Base-by-base conservation (phyloP, 2,113 vertebrate genomes). In the Amazona vittata region DNA sequence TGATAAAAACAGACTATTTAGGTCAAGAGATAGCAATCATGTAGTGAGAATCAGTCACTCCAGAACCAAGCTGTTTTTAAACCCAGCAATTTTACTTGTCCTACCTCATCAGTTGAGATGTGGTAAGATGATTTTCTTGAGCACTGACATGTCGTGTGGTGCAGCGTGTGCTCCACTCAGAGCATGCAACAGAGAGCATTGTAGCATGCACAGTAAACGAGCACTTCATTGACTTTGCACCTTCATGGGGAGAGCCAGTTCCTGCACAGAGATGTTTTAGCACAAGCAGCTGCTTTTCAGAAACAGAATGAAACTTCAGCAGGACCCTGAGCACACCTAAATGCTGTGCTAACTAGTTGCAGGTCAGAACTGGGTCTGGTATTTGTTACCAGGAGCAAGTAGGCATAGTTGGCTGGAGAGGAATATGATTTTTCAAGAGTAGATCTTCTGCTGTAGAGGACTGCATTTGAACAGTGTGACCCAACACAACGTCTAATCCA, bases 1-100 rank as follows among this genome's bases (percentile, higher is more conserved):
- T 94, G 91, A 94, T 93, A 94, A 89, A 86, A 94, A 15, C 83
- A 35, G 70, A 21, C 25, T 24, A 70, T 78, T 83, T 79, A 96
- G 69, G 86, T 84, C 83, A 69, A 29, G 57, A 92, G 86, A 81
- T 93, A 71, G 39, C 31, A 91, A 85, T 90, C 71, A 18, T 2
- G 1, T 25, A 25, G 71, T 67, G 81, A 94, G 83, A 93, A 94
- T 93, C 80, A 80, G 55, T 76, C 60, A 14, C 86, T 93, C 70
- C 49, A 94, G 83, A 84, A 43, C 77, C 78, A 59, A 73, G 26
- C 60, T 85, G 49, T 75, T 79, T 86, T 71, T 85, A 64, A 83
- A 83, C 37, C 49, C 62, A 46, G 57, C 15, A 7, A 18, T 83
- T 92, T 65, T 49, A 18, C 64, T 62, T 53, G 74, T n/a, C 49